Conservation (phyloP, 37 sponge, comb jelly and placozoan species). For the Hormiphora californensis region DNA sequence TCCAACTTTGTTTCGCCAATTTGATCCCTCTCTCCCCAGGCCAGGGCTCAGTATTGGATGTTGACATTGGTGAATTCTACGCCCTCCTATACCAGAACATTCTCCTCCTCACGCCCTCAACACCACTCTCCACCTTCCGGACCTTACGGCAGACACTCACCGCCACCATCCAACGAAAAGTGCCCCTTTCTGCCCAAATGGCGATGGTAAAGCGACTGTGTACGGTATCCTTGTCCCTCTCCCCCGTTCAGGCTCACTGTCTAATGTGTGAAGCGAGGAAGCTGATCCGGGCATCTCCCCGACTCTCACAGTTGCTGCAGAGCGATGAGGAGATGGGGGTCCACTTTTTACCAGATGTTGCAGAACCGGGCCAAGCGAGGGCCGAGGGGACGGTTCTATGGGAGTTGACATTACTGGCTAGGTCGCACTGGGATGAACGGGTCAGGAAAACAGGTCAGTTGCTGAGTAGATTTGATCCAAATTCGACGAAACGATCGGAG, state of each 20-base stretch:
- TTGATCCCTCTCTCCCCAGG: not conserved
- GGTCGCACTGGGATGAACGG: not conserved
- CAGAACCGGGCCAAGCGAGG: not conserved
- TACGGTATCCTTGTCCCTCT: not conserved
- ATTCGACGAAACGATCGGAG: not conserved
- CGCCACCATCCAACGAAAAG: not conserved
- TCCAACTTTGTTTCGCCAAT: not conserved
- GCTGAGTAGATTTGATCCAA: not conserved
- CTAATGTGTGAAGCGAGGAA: constrained; percentile 27
- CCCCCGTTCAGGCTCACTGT: not conserved
- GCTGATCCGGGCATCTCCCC: not conserved
- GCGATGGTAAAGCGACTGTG: constrained; percentile 29
- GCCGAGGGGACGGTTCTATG: constrained; percentile 39
- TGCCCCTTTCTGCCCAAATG: not conserved
- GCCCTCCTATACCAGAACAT: not conserved
- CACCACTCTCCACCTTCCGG: not conserved
- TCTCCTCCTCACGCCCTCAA: constrained; percentile 1
- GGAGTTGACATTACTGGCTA: constrained; percentile 3
- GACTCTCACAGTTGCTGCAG: not conserved
- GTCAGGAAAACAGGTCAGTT: not conserved
- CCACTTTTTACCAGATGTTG: not conserved
- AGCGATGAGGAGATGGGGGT: constrained; percentile 9
- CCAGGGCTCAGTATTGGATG: not conserved
- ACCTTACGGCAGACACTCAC: not conserved
- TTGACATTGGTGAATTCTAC: constrained; percentile 31